Conservation (phyloP, 2,113 vertebrate genomes). For the Eidolon helvum region DNA sequence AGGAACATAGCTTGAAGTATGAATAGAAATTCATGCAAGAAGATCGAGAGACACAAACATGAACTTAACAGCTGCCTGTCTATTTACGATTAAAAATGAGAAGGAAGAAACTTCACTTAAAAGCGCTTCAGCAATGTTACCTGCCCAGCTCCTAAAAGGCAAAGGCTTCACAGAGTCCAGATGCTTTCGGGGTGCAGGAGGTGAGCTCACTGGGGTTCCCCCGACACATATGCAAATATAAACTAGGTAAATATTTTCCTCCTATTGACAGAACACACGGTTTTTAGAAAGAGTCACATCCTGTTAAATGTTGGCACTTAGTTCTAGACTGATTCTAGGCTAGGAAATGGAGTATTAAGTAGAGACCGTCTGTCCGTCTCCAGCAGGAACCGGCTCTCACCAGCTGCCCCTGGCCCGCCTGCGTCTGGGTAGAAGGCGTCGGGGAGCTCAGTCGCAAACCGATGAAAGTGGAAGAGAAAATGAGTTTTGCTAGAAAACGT, state of each 20-base stretch:
- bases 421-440: background rate
- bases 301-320: background rate
- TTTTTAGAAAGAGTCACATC: background rate
- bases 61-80: background rate
- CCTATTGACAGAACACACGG: background rate
- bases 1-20: background rate
- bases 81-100: conserved; percentile 15
- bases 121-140: background rate
- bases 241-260: background rate
- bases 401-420: background rate
- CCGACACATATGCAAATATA: background rate
- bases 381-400: background rate
- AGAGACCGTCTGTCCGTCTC: background rate
- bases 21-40: background rate
- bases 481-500: background rate
- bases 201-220: background rate
- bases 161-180: background rate
- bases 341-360: background rate
- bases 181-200: background rate
- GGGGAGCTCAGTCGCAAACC: background rate
- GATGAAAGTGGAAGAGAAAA: background rate
- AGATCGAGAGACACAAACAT: background rate
- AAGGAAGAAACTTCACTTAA: background rate
- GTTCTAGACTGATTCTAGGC: background rate
- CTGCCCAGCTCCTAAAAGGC: background rate